These are phyloP conservation scores for Papilio machaon DNA, from an alignment of 1,140 invertebrate species.

Conservation along the genomic window DNA sequence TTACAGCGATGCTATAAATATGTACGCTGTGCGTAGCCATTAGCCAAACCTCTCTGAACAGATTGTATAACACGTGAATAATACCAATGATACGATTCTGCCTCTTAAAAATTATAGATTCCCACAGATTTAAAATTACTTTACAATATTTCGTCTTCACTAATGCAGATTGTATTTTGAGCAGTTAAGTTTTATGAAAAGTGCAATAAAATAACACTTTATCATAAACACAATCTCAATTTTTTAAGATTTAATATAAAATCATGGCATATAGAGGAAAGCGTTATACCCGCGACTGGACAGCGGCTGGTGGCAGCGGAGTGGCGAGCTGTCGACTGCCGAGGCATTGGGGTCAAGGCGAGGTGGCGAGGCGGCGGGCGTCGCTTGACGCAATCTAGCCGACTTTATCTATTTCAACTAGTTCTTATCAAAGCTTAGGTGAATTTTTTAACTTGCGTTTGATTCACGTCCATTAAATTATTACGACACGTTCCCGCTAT, in stretches of 20 bases:
- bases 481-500: slow-evolving; percentile 26
- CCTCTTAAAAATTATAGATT: not conserved
- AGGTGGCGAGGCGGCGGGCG: slow-evolving; percentile 52
- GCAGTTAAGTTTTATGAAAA: not conserved
- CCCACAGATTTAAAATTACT: not conserved
- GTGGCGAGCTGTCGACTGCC: slow-evolving; percentile 37
- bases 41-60: slow-evolving; percentile 30
- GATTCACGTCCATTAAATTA: slow-evolving; percentile 27
- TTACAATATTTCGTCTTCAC: not conserved
- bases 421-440: slow-evolving; percentile 59
- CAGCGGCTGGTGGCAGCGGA: not conserved
- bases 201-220: not conserved
- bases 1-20: slow-evolving; percentile 50
- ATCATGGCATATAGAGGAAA: slow-evolving; percentile 53
- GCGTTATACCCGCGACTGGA: slow-evolving; percentile 46
- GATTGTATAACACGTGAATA: slow-evolving; percentile 41
- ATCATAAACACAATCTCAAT: not conserved
- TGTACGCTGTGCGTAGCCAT: slow-evolving; percentile 18
- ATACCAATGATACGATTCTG: not conserved
- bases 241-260: slow-evolving; percentile 43
- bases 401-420: slow-evolving; percentile 58
- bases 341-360: slow-evolving; percentile 71
- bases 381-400: slow-evolving; percentile 65
- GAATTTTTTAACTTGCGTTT: slow-evolving; percentile 50
- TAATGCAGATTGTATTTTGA: not conserved